phyloP scores from a whole-genome alignment of 92 coral and sea anemone species.

The Ricordea florida region DNA sequence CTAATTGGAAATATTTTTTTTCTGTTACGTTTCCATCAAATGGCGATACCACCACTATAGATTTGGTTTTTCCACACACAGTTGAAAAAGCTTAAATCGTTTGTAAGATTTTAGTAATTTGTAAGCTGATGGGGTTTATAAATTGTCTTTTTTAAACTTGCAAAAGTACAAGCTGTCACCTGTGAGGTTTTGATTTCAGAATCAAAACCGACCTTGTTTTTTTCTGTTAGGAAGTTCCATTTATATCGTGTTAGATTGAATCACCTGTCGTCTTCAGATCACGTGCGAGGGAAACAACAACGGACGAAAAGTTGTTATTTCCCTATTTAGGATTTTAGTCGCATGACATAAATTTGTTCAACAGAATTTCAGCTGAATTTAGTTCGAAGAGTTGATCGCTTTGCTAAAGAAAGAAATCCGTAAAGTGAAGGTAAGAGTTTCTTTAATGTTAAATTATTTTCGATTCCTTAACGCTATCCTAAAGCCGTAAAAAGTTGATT shows the following conservation, averaged over 20 bases:
- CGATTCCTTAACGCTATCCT: too few relatives aligned
- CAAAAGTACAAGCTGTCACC: conserved; percentile 12
- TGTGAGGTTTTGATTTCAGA: background rate
- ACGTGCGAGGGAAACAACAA: background rate
- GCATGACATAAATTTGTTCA: conserved; percentile 26
- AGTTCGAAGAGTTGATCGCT: background rate
- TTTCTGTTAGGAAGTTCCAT: background rate
- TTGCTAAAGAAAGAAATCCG: background rate
- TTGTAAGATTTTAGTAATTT: too few relatives aligned
- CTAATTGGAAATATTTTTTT: too few relatives aligned
- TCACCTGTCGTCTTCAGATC: conserved; percentile 13
- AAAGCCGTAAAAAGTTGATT: too few relatives aligned
- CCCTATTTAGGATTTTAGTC: conserved; percentile 11
- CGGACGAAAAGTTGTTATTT: background rate
- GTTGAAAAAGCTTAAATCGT: too few relatives aligned
- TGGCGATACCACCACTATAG: too few relatives aligned
- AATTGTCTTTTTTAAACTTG: background rate
- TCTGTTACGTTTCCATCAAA: too few relatives aligned
- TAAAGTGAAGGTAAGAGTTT: background rate
- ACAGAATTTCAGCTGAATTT: background rate
- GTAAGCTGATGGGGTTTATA: too few relatives aligned
- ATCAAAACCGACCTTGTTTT: conserved; percentile 1
- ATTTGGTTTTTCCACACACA: too few relatives aligned
- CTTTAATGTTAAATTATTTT: background rate
- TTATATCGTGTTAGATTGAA: background rate